Conservation (phyloP, 2,888 invertebrate genomes). For the Andrena hattorfiana region DNA sequence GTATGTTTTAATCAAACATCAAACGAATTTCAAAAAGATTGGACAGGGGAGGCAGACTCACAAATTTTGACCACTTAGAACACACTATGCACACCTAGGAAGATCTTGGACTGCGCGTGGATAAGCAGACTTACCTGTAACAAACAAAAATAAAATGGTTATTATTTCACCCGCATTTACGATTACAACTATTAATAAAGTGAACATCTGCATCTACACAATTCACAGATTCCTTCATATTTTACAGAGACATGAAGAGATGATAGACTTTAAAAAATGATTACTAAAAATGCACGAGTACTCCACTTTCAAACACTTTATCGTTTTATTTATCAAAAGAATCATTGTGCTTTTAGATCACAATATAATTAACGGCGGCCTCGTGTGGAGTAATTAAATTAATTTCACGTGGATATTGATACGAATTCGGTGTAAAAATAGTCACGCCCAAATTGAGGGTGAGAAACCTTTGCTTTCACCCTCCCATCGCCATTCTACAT, state of each 20-base stretch:
- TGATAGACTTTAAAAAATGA: no score
- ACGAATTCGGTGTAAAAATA: not conserved
- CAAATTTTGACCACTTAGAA: not conserved
- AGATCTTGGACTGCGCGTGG: conserved; percentile 20
- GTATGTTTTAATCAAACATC: not conserved
- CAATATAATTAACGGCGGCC: no score
- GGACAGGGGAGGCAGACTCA: no score
- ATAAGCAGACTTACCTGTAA: conserved; percentile 68
- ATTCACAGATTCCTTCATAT: no score
- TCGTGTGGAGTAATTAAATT: no score
- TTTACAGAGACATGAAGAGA: no score
- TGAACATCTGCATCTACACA: no score
- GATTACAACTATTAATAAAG: not conserved
- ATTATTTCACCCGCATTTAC: conserved; percentile 11
- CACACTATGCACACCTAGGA: not conserved
- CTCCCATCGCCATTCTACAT: not conserved
- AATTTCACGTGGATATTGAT: not conserved
- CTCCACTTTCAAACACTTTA: no score
- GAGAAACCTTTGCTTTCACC: not conserved
- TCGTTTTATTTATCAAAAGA: no score
- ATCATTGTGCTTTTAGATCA: no score
- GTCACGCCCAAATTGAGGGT: not conserved
- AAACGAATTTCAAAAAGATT: not conserved
- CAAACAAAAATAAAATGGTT: conserved; percentile 56
- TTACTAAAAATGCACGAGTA: no score